Base-by-base conservation (phyloP, 2,888 invertebrate species). In the Sinodicranocentrus sp. region DNA sequence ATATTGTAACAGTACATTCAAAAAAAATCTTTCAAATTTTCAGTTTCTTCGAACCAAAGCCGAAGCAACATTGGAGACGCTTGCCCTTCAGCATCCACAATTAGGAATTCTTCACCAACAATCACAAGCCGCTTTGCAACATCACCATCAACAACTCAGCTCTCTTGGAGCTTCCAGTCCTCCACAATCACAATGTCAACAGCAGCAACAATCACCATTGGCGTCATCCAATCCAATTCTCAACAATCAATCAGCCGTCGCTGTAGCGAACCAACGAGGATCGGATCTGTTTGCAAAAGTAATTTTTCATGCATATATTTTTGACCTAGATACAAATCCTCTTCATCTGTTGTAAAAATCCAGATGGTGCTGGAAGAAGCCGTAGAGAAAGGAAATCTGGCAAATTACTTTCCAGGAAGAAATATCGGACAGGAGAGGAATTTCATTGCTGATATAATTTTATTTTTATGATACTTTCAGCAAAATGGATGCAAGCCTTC, bases 401-500 rank as follows among this genome's bases (percentile, higher is more conserved):
- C 59, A 25, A 73, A 44, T 59, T 44, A 19, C 19, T 44, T 57
- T 65, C 65, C 33, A 17, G 28, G 48, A 52, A 57, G 63, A 43
- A 33, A 25, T 15, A 13, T 33, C 13, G 25, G 10, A 63, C 39
- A 17, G 67, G 33, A n/a, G 10, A 52, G 59, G 43, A 59, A 54
- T 63, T 28, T 68, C 3, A 23, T 54, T 71, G 72, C 59, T 65
- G 48, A 75, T 63, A 68, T 61, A 10, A 43, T 67, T 71, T 77
- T 63, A 39, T 13, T 57, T 70, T 63, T 43, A 39, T 48, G 26
- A 13, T 71, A 61, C 28, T 70, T 65, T 77, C 26, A 76, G 79
- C 77, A 84, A 86, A 89, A 89, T 71, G 88, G 87, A 23, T 87
- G 86, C 70, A 87, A 87, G 67, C 82, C 86, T 26, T 84, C 87